Evolutionary conservation across 37 sponge, comb jelly and placozoan genomes (phyloP), one percentile per base, ranked within the genome.

Genomic region (Eunapius fragilis): DNA sequence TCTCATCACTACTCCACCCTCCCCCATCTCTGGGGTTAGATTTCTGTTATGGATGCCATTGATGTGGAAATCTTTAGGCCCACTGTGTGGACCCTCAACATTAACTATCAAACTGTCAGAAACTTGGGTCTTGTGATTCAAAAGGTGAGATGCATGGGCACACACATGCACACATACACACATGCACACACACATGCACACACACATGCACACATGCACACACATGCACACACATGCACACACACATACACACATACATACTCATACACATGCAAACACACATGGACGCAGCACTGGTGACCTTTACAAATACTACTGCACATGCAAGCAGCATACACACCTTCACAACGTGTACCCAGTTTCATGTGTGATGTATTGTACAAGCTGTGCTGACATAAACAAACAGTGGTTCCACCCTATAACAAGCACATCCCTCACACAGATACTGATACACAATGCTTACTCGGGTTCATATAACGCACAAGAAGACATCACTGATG

Each of bases 401-500:
- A n/a, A n/a, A n/a, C n/a, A n/a, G n/a, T n/a, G n/a, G n/a, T n/a
- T n/a, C n/a, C n/a, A n/a, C n/a, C n/a, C n/a, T n/a, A n/a, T n/a
- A n/a, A n/a, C n/a, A n/a, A n/a, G n/a, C n/a, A n/a, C n/a, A n/a
- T n/a, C n/a, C n/a, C n/a, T n/a, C 49, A 3, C 12, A 0, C 75
- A 89, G 89, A 72, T 89, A 12, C 22, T 79, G 37, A 71, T 89
- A 12, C 89, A 89, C 80, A 72, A 7, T 27, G 25, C 26, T 12
- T 5, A 74, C 9, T 19, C 74, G 25, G 23, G 34, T 4, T 58
- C 75, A 22, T 50, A 80, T 9, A 79, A 31, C 80, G 33, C 31
- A 25, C 30, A 73, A 33, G 75, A 67, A 14, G 81, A 76, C 68
- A 31, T 22, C 0, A 17, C 69, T 19, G 89, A 77, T 2, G 92